Percentiles rank a stretch among this genome's conserved stretches.
Evolutionary conservation across 2,797 vertebrate species (phyloP).

Genomic region (Microchirus variegatus): DNA sequence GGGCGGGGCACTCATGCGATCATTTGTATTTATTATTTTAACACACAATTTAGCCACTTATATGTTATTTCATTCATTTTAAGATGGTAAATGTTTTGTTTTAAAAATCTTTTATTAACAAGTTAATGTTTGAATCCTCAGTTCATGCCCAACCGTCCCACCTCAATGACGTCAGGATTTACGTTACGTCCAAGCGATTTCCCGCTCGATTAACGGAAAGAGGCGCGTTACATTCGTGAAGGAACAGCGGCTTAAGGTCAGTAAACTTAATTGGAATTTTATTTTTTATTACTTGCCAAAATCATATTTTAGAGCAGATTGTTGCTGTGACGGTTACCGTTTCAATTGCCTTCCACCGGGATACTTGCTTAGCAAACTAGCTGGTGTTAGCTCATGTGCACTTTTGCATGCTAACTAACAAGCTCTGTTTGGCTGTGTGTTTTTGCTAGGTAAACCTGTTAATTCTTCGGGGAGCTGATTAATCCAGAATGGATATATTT

Average conservation of each 20-base stretch:
- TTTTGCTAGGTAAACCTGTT: not conserved
- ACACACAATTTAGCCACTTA: no score
- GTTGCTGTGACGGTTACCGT: not conserved
- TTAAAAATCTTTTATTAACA: no score
- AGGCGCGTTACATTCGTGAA: not conserved
- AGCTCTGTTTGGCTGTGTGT: not conserved
- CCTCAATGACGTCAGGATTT: not conserved
- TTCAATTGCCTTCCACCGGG: not conserved
- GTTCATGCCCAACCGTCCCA: not conserved
- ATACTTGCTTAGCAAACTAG: slow-evolving; percentile 4
- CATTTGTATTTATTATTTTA: no score
- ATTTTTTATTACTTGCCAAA: not conserved
- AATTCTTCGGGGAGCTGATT: not conserved
- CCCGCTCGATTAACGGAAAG: not conserved
- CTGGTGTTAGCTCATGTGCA: not conserved
- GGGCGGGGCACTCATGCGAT: no score
- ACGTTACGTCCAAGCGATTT: not conserved
- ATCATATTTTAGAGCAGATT: slow-evolving; percentile 2
- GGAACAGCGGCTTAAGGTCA: not conserved
- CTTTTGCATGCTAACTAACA: not conserved
- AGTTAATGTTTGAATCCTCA: not conserved
- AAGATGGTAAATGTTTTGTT: no score
- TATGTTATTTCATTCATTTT: no score
- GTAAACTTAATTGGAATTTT: not conserved
- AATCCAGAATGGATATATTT: not conserved